Conservation (phyloP, 2,797 vertebrate species). For the Bradypodion ventrale region DNA sequence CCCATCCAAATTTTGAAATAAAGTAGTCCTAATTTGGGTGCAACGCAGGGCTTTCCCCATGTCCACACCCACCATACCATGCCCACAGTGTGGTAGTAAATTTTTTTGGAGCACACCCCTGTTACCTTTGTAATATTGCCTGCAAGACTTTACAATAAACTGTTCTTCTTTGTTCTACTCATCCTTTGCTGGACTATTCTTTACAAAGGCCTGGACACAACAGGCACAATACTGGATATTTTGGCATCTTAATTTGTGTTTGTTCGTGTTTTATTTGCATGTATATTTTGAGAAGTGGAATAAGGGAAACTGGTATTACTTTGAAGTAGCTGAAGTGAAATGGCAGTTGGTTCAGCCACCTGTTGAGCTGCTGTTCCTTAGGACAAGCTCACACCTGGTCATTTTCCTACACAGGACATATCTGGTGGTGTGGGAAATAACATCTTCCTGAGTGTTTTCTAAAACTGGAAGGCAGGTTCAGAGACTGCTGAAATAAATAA, state of each 20-base stretch:
- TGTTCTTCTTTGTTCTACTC: no score
- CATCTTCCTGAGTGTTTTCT: not conserved
- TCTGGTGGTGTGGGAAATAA: not conserved
- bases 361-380: not conserved
- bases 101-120: no score
- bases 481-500: not conserved
- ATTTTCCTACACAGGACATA: not conserved
- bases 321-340: conserved; percentile 3
- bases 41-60: no score
- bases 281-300: not conserved
- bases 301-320: not conserved
- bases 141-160: no score
- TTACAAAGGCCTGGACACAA: no score
- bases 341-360: not conserved
- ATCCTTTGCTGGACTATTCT: no score
- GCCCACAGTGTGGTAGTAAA: no score
- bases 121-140: no score
- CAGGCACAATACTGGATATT: not conserved
- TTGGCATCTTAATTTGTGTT: not conserved
- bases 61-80: no score
- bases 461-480: not conserved
- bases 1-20: no score
- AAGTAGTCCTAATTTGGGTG: no score
- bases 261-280: conserved; percentile 5
- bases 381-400: not conserved